A percentile compares a stretch with the other conserved stretches of the same genome.
Evolutionary conservation across 1,140 invertebrate species (phyloP).

Genomic region (Drosophila watanabei): DNA sequence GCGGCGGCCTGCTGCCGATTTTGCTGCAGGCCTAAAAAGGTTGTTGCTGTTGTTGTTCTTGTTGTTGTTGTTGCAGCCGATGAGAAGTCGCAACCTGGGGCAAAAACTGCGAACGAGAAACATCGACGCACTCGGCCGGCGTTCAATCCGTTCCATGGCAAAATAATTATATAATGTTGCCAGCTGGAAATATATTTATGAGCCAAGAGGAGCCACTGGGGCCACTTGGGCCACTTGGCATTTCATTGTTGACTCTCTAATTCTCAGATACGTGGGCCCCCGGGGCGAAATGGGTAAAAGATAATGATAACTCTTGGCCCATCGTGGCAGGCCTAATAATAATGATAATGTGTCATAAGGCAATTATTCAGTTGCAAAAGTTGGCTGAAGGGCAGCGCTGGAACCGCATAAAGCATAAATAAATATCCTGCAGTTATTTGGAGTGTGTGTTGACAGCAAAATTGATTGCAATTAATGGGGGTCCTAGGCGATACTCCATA

Average conservation of each 20-base stretch:
- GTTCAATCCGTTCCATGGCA: constrained; percentile 48
- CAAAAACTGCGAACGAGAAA: constrained; percentile 33
- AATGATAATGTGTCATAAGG: constrained; percentile 85
- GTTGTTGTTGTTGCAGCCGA: background rate
- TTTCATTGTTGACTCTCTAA: constrained; percentile 55
- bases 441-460: constrained; percentile 82
- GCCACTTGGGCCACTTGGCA: constrained; percentile 40
- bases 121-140: constrained; percentile 30
- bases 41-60: constrained; percentile 18
- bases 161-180: constrained; percentile 82
- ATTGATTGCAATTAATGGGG: constrained; percentile 82
- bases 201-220: constrained; percentile 14
- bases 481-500: constrained; percentile 5
- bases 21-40: constrained; percentile 60
- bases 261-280: constrained; percentile 40
- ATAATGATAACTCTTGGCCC: constrained; percentile 56
- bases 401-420: constrained; percentile 73
- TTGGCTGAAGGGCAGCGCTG: constrained; percentile 41
- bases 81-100: constrained; percentile 20
- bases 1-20: constrained; percentile 26
- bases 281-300: constrained; percentile 43
- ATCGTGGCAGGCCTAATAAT: constrained; percentile 61
- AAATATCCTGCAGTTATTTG: constrained; percentile 82
- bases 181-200: constrained; percentile 73
- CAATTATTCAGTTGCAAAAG: constrained; percentile 83